Evolutionary conservation across 2,888 invertebrate species (phyloP), one percentile per base, ranked within the genome.

Genomic region (Hemithea aestivaria): DNA sequence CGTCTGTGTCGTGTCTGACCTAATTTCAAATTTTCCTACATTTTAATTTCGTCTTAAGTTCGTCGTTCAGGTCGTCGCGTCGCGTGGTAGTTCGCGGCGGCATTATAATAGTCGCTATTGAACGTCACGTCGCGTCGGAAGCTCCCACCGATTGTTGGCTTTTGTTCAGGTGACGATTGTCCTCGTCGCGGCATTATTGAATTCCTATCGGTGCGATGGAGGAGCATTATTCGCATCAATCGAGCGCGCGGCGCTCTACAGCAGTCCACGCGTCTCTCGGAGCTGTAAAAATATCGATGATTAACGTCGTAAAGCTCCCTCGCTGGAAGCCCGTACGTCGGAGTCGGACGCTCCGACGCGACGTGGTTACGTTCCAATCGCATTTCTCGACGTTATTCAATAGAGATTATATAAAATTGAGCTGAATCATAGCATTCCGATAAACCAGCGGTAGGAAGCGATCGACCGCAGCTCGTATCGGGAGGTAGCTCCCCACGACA

Each of bases 231-330:
- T 33, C 32, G 11, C 16, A 5, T 4, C 16, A 16, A 16, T 5
- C 16, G 16, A 2, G 16, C 16, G 16, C n/a, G n/a, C n/a, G n/a
- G n/a, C n/a, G n/a, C n/a, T n/a, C n/a, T n/a, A 26, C 33, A 25
- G 12, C 6, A 35, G 30, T 51, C 45, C 35, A 34, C 40, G 34
- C 43, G 31, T 58, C 46, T 51, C 43, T 47, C 39, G 35, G 36
- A 58, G 46, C 52, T 62, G 59, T 63, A 65, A 66, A 71, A 72
- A 72, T 73, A 69, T 67, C 67, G 58, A 68, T 69, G 73, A 66
- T 70, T 65, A 58, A 61, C 55, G 54, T 63, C 55, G 58, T 64
- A 59, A 64, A 53, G 48, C 46, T 55, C 49, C 56, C 56, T 41
- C 54, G 42, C 40, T 58, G 49, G 53, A 55, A 58, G 42, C 52